Percentiles rank a stretch among this genome's conserved stretches.
Conservation (phyloP, 2,797 vertebrate species). For the Chelmon rostratus region DNA sequence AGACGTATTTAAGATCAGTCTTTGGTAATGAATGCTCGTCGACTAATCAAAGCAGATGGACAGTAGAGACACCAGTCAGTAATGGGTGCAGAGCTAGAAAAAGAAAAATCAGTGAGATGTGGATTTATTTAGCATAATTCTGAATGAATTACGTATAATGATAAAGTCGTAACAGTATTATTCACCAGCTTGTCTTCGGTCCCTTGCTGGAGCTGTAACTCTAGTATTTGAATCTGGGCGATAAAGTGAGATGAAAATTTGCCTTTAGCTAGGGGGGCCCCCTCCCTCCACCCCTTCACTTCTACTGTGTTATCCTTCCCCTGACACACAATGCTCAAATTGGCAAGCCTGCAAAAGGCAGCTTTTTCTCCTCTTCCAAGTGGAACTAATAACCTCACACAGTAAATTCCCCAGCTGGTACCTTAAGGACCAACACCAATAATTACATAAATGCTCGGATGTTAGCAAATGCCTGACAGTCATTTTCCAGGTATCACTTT, state of each 20-base stretch:
- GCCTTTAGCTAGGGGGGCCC: slow-evolving; percentile 16
- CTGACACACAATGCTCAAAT: slow-evolving; percentile 52
- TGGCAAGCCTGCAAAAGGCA: slow-evolving; percentile 59
- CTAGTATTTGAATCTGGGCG: slow-evolving; percentile 34
- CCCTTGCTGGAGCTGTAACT: slow-evolving; percentile 31
- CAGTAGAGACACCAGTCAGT: neutral
- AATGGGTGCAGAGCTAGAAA: neutral
- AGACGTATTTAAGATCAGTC: slow-evolving; percentile 15
- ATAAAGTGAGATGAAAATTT: slow-evolving; percentile 49
- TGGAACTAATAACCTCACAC: slow-evolving; percentile 75
- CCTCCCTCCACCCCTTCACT: slow-evolving; percentile 4
- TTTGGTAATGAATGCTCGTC: slow-evolving; percentile 6
- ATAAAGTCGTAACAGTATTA: slow-evolving; percentile 6
- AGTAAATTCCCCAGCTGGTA: slow-evolving; percentile 73
- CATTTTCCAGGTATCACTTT: slow-evolving; percentile 66
- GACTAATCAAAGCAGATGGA: slow-evolving; percentile 5
- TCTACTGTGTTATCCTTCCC: slow-evolving; percentile 46
- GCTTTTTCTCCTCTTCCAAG: slow-evolving; percentile 56
- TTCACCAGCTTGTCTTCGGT: slow-evolving; percentile 22
- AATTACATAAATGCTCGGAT: slow-evolving; percentile 75
- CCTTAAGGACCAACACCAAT: slow-evolving; percentile 70
- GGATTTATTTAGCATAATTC: slow-evolving; percentile 14
- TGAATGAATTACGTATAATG: neutral
- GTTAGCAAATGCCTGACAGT: slow-evolving; percentile 61
- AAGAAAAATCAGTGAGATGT: neutral